Base-by-base conservation (phyloP, 2,797 vertebrate genomes). In the Sorex maritimensis region DNA sequence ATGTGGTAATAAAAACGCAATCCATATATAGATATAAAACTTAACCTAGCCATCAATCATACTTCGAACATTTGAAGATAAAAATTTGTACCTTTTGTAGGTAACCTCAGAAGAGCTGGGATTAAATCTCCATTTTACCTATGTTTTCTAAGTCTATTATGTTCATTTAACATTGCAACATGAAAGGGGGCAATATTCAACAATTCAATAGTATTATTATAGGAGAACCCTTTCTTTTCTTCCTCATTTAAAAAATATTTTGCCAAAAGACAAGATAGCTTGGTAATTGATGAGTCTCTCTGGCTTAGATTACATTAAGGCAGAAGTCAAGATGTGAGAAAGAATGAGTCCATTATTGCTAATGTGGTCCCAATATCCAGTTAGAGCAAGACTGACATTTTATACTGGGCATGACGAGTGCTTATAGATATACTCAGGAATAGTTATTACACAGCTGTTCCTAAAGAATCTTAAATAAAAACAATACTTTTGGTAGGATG, bases 261-360 rank as follows among this genome's bases (percentile, higher is more conserved):
- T 3, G 10, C 41, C 75, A 65, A 44, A 92, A 74, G 30, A 79
- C 41, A 72, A 94, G 84, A 68, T 34, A 73, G 55, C 11, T 73
- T 92, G 86, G 41, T 86, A 94, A 90, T 75, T 86, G 87, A 83
- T n/a, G 34, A 90, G 52, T 69, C 5, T 12, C 8, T 73, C 65
- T 34, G 3, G 23, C 4, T 81, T 80, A 30, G 10, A 24, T 1
- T 10, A 5, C 24, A 0, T 0, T 83, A 49, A 71, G 14, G 23
- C 30, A 38, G 34, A 69, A 91, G 58, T 34, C 23, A 61, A 28
- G n/a, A 52, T 4, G 26, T 61, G 55, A 23, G 34, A 38, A 28
- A 21, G 13, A 30, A 6, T 24, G 28, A 74, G 17, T 2, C 7
- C 6, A 0, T 73, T 13, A 24, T 8, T 38, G 63, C 30, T 26